Evolutionary conservation across 2,888 invertebrate species (phyloP).

Genomic region (Opisthograptis luteolata): DNA sequence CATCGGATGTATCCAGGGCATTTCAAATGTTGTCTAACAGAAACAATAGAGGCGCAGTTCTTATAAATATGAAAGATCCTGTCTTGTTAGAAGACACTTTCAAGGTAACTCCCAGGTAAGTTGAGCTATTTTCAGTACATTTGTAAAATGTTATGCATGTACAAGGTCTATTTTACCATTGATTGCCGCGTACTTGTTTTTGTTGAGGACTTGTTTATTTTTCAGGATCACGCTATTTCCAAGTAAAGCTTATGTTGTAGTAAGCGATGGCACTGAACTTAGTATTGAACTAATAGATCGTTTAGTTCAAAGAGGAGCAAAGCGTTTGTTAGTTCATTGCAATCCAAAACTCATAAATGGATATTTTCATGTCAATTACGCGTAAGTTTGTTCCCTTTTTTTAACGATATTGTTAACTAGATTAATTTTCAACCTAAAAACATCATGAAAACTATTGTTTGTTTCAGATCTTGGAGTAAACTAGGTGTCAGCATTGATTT

Average conservation of each 20-base stretch:
- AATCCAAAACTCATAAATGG: constrained; percentile 17
- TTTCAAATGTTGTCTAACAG: constrained; percentile 17
- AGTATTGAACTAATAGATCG: constrained; percentile 28
- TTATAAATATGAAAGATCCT: constrained; percentile 25
- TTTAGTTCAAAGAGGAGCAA: constrained; percentile 27
- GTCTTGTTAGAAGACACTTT: background rate
- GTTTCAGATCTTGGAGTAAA: constrained; percentile 32
- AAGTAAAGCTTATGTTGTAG: constrained; percentile 15
- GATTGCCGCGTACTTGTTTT: too few species aligned
- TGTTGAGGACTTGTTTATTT: too few species aligned
- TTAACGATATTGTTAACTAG: background rate
- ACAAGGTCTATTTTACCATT: too few species aligned
- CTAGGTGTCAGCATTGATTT: constrained; percentile 14
- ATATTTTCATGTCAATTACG: constrained; percentile 25
- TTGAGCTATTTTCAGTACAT: too few species aligned
- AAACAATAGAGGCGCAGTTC: constrained; percentile 24
- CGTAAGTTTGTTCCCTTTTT: constrained; percentile 20
- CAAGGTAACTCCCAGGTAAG: constrained; percentile 13
- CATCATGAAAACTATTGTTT: background rate
- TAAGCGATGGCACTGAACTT: constrained; percentile 26
- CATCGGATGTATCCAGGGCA: constrained; percentile 18
- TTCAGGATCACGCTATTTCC: constrained; percentile 19
- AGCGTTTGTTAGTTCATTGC: constrained; percentile 15
- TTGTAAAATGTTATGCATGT: background rate
- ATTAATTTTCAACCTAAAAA: too few species aligned